Evolutionary conservation across 2,888 invertebrate genomes (phyloP).

Genomic region (Coelopa pilipes): DNA sequence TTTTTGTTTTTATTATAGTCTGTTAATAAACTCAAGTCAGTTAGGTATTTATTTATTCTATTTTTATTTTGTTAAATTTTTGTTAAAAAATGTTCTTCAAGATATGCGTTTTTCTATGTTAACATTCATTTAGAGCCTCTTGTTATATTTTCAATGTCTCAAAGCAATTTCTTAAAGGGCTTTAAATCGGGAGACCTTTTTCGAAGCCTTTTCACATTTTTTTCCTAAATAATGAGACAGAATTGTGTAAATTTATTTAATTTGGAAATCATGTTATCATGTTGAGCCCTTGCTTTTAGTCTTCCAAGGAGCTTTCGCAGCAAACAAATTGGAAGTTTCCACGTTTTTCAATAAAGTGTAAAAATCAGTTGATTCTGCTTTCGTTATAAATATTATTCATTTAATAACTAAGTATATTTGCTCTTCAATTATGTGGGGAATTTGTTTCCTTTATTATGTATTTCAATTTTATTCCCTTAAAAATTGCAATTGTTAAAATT

Average conservation of each 20-base stretch:
- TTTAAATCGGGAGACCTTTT: background rate
- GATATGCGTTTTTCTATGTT: constrained; percentile 63
- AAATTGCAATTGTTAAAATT: background rate
- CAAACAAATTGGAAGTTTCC: background rate
- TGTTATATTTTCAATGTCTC: background rate
- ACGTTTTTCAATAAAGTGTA: background rate
- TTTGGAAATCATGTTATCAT: no score
- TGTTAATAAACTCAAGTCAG: constrained; percentile 36
- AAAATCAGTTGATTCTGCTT: background rate
- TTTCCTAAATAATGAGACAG: no score
- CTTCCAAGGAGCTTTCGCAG: no score
- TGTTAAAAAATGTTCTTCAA: constrained; percentile 46
- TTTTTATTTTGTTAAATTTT: constrained; percentile 36
- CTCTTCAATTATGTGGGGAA: background rate
- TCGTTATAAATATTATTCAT: no score
- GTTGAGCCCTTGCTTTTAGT: no score
- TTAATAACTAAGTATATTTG: no score
- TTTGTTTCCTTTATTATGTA: background rate
- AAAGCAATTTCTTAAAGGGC: background rate
- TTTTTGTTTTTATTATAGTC: constrained; percentile 39
- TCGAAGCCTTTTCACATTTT: no score
- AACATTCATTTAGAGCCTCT: constrained; percentile 49
- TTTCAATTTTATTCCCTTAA: background rate
- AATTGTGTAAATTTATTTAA: no score
- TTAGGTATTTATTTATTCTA: constrained; percentile 38